Evolutionary conservation across 2,113 vertebrate species (phyloP).

Genomic region (Pollachius pollachius): DNA sequence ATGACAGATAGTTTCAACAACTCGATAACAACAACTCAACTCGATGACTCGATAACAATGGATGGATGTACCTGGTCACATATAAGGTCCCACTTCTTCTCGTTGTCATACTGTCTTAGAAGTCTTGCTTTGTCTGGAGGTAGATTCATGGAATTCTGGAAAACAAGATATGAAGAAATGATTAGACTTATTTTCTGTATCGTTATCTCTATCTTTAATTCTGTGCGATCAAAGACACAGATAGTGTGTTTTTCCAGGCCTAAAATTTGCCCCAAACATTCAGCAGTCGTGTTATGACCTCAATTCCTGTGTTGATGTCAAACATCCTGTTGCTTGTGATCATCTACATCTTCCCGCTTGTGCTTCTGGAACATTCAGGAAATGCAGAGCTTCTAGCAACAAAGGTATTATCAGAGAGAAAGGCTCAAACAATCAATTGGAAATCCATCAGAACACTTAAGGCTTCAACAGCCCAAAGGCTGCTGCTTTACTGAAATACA

Average conservation of each 20-base stretch:
- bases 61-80: conserved; percentile 86
- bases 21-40: too few relatives aligned
- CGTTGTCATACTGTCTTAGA: conserved; percentile 92
- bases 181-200: conserved; percentile 13
- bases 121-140: conserved; percentile 95
- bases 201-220: not conserved
- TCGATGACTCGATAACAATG: not conserved
- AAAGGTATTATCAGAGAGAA: conserved; percentile 2
- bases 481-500: conserved; percentile 41
- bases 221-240: not conserved
- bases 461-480: conserved; percentile 5
- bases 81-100: conserved; percentile 98
- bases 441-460: conserved; percentile 36
- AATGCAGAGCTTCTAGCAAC: not conserved
- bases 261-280: conserved; percentile 8
- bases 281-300: conserved; percentile 51
- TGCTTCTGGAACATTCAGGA: conserved; percentile 18
- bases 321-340: conserved; percentile 60
- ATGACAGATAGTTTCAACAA: not conserved
- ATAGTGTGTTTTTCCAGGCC: not conserved
- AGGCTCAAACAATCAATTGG: conserved; percentile 31
- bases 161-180: conserved; percentile 35
- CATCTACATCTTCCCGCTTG: conserved; percentile 35
- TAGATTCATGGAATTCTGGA: conserved; percentile 95
- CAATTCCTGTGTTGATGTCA: conserved; percentile 67